Evolutionary conservation across 1,140 invertebrate species (phyloP), one percentile per base, ranked within the genome.

Genomic region (Ylistrum balloti): DNA sequence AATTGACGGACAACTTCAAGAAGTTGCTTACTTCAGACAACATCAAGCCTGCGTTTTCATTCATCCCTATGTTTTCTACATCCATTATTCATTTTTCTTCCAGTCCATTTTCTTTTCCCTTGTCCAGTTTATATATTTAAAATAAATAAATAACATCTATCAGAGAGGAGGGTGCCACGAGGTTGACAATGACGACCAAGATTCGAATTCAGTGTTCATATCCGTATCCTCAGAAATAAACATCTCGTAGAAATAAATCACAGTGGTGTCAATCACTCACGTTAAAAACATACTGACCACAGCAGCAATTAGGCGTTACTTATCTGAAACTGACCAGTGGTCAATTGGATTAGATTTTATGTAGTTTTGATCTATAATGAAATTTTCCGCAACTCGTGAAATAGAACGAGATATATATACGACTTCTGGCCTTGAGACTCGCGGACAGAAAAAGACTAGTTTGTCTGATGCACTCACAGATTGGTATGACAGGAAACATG

Each of bases 141-240:
- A n/a, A n/a, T n/a, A n/a, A n/a, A n/a, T n/a, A n/a, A n/a, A n/a
- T n/a, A n/a, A n/a, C 56, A 74, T 74, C n/a, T n/a, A 74, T 74
- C 56, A 74, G 5, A 74, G 13, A 0, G 28, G 22, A 74, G 28
- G n/a, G 28, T 74, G 56, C n/a, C 22, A 1, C 28, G 56, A 74
- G 28, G 28, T 74, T 74, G 56, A 74, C 56, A 74, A 28, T 74
- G 56, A 74, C 56, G 56, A 74, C 56, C n/a, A n/a, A 9, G n/a
- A 74, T 74, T 74, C 56, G n/a, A 74, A 74, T 74, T n/a, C n/a
- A n/a, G n/a, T 74, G 56, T 1, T n/a, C 56, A 74, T 74, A 74
- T 74, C 56, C 56, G 56, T 28, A 74, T 74, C n/a, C 56, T 5
- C 22, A n/a, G 56, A 74, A 74, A 74, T 28, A n/a, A 74, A 74